Evolutionary conservation across 1,140 invertebrate genomes (phyloP).

Genomic region (Drosophila nigrodunni): DNA sequence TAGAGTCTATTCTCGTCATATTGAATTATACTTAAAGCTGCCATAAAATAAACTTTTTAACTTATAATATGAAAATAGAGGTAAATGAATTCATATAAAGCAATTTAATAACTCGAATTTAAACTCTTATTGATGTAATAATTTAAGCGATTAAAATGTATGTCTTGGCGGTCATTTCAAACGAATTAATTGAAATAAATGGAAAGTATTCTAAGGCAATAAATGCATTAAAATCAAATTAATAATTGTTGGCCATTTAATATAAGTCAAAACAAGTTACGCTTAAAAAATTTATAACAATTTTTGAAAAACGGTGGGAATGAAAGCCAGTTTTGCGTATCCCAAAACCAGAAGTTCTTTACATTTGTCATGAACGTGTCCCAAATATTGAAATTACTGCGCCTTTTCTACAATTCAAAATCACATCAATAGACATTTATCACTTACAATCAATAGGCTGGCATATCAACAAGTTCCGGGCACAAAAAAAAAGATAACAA

Average conservation of each 20-base stretch:
- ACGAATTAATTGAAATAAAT: constrained; percentile 35
- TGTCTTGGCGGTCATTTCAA: constrained; percentile 44
- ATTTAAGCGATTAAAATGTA: constrained; percentile 34
- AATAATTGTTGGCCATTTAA: constrained; percentile 31
- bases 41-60: no score
- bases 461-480: constrained; percentile 56
- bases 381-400: constrained; percentile 25
- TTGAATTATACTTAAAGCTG: no score
- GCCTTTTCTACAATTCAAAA: constrained; percentile 1
- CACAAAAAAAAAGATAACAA: constrained; percentile 27
- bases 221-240: constrained; percentile 43
- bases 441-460: constrained; percentile 50
- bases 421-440: constrained; percentile 31
- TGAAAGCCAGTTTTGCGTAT: constrained; percentile 29
- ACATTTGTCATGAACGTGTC: background rate
- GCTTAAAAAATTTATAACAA: constrained; percentile 45
- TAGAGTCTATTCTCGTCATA: no score
- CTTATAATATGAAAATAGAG: no score
- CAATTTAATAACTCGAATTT: background rate
- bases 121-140: background rate
- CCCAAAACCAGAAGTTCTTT: constrained; percentile 23
- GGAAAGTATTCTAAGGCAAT: constrained; percentile 29
- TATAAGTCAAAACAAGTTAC: constrained; percentile 45
- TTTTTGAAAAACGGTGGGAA: constrained; percentile 53
- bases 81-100: no score